These are phyloP conservation scores for Athalia cordata DNA, from an alignment of 2,888 invertebrate species.

Conservation along the genomic window DNA sequence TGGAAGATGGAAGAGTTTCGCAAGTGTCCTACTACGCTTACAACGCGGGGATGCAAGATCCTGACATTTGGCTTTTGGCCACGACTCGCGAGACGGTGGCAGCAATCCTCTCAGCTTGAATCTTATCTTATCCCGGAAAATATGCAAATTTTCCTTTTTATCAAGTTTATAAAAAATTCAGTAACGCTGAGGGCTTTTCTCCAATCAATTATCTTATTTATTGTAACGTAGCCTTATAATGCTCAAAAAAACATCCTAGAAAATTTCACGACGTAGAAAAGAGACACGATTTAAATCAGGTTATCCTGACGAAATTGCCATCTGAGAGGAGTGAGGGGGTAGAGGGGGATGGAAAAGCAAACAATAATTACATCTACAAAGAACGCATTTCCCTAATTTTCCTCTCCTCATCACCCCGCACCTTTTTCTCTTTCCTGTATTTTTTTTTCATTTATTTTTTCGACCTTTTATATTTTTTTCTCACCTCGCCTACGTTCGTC, in stretches of 20 bases:
- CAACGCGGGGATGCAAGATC: constrained; percentile 29
- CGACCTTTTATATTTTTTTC: background rate
- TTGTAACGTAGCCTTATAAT: background rate
- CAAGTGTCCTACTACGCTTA: constrained; percentile 11
- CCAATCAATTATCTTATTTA: background rate
- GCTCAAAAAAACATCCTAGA: background rate
- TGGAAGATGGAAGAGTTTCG: constrained; percentile 43
- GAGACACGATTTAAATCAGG: constrained; percentile 37
- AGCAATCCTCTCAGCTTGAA: constrained; percentile 17
- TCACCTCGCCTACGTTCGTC: constrained; percentile 1
- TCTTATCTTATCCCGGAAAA: background rate
- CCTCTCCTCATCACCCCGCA: constrained; percentile 46
- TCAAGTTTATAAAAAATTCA: background rate
- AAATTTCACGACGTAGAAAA: constrained; percentile 1
- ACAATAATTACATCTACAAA: constrained; percentile 60
- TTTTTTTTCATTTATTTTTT: constrained; percentile 46
- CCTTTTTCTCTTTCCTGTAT: constrained; percentile 45
- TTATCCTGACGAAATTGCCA: constrained; percentile 19
- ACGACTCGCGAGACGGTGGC: background rate
- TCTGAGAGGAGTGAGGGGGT: constrained; percentile 9
- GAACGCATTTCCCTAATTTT: constrained; percentile 59
- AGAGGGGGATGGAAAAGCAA: constrained; percentile 50
- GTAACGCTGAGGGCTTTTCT: background rate
- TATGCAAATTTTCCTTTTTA: background rate
- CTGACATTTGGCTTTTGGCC: constrained; percentile 27